These are phyloP conservation scores for Panopea generosa DNA, from an alignment of 2,888 invertebrate species.

Conservation along the genomic window DNA sequence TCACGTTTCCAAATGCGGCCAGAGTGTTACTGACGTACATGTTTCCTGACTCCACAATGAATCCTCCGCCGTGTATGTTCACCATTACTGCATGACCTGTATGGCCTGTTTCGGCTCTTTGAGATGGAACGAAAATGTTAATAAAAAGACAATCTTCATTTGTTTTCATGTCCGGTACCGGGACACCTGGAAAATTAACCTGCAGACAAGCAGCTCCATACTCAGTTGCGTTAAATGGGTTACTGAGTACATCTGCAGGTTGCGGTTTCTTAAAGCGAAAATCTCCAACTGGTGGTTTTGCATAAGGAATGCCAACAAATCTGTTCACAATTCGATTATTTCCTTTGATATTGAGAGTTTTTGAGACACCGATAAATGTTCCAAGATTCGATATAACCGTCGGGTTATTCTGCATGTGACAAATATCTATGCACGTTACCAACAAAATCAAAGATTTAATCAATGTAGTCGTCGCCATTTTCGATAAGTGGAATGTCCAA, in stretches of 20 bases:
- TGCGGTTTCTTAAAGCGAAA: conserved; percentile 26
- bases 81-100: conserved; percentile 90
- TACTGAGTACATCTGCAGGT: neutral
- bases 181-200: conserved; percentile 1
- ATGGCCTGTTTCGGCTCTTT: neutral
- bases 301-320: conserved; percentile 31
- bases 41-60: conserved; percentile 96
- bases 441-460: too few relatives aligned
- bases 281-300: conserved; percentile 25
- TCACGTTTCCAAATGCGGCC: conserved; percentile 94
- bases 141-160: conserved; percentile 96
- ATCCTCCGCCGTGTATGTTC: conserved; percentile 97
- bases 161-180: conserved; percentile 10
- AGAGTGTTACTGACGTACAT: conserved; percentile 88
- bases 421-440: too few relatives aligned
- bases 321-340: conserved; percentile 1
- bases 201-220: conserved; percentile 24
- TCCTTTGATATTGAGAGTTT: conserved; percentile 10
- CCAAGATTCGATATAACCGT: neutral
- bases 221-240: conserved; percentile 9
- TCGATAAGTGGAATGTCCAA: too few relatives aligned
- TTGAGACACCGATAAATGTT: conserved; percentile 4
- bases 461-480: too few relatives aligned
- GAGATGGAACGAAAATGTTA: conserved; percentile 94
- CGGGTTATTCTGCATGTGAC: too few relatives aligned